These are phyloP conservation scores for Ispidina picta DNA, from an alignment of 2,797 vertebrate genomes.

Conservation along the genomic window DNA sequence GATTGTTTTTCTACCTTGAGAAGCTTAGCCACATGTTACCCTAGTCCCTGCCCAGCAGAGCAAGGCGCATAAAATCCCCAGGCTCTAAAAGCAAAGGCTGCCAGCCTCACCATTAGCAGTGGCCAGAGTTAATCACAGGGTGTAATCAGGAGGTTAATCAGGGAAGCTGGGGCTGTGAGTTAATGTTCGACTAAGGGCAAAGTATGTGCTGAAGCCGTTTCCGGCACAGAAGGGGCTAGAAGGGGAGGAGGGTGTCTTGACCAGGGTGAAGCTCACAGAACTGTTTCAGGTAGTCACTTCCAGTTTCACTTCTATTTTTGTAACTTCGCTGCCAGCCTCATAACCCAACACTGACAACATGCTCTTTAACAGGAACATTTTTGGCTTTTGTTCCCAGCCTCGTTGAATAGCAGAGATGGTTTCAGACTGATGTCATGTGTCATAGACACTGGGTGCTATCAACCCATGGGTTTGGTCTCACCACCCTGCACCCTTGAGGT, in stretches of 20 bases:
- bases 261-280: neutral
- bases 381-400: neutral
- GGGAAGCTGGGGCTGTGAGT: neutral
- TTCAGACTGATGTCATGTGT: rapidly evolving
- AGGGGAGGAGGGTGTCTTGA: neutral
- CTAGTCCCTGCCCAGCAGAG: rapidly evolving
- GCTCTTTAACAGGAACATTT: neutral
- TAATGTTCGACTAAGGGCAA: conserved; percentile 37
- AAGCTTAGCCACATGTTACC: neutral
- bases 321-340: no score
- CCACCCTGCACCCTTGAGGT: no score
- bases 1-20: rapidly evolving
- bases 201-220: neutral
- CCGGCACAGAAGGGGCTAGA: neutral
- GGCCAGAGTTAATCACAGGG: neutral
- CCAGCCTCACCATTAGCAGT: neutral
- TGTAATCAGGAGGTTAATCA: neutral
- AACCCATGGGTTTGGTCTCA: rapidly evolving
- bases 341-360: rapidly evolving
- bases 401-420: rapidly evolving
- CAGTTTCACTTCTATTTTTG: no score
- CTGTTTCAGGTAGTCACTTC: neutral
- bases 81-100: neutral
- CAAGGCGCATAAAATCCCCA: rapidly evolving
- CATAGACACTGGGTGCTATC: neutral